Percentiles rank a stretch among this genome's conserved stretches.
These are phyloP conservation scores for Neotoxoptera formosana DNA, from an alignment of 1,140 invertebrate genomes.

Conservation along the genomic window DNA sequence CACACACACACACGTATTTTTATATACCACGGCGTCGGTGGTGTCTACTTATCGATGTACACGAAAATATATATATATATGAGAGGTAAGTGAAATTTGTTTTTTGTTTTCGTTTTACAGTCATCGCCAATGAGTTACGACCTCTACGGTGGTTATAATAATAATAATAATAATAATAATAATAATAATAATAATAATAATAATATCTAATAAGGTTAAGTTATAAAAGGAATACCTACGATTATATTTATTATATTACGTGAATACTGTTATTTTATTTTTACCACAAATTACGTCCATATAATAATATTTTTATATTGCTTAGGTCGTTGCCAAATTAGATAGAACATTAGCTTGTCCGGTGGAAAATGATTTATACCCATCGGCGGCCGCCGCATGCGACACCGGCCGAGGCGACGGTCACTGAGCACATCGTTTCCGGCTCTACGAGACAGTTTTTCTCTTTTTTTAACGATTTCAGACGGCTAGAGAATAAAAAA, in stretches of 20 bases:
- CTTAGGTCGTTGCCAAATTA: background rate
- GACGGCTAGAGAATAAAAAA: background rate
- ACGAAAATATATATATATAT: background rate
- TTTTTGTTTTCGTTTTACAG: conserved; percentile 24
- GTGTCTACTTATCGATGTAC: background rate
- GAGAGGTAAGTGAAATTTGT: background rate
- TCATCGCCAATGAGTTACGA: background rate
- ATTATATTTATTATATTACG: background rate
- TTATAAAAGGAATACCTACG: background rate
- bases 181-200: background rate
- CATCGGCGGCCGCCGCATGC: background rate
- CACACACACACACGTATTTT: background rate
- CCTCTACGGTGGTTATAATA: background rate
- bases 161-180: conserved; percentile 12
- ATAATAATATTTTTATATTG: background rate
- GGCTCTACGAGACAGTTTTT: background rate
- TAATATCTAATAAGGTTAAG: background rate
- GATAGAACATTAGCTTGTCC: conserved; percentile 38
- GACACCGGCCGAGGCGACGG: background rate
- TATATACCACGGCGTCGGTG: background rate
- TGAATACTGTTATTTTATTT: background rate
- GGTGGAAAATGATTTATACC: conserved; percentile 24
- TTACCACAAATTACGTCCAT: conserved; percentile 14
- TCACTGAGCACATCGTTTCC: background rate
- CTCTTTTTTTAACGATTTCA: conserved; percentile 16